Conservation (phyloP, 2,888 invertebrate species). For the Hybos culiciformis region DNA sequence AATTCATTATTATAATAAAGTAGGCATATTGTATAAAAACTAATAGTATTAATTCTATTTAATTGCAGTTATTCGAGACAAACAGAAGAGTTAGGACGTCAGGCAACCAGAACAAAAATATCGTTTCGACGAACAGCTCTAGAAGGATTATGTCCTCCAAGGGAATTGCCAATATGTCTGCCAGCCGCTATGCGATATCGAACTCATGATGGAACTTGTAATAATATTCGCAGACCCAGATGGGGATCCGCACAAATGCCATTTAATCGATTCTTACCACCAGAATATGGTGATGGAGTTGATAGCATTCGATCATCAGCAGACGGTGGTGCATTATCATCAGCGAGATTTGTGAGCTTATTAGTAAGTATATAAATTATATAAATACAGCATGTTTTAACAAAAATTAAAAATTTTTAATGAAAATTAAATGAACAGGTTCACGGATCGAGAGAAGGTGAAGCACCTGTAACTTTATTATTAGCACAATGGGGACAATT, state of each 20-base stretch:
- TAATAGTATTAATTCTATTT: slow-evolving; percentile 2
- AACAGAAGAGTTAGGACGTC: slow-evolving; percentile 27
- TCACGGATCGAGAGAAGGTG: slow-evolving; percentile 49
- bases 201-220: slow-evolving; percentile 80
- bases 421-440: too few relatives aligned
- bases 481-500: slow-evolving; percentile 89
- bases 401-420: too few relatives aligned
- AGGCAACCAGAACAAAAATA: slow-evolving; percentile 29
- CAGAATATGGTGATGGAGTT: slow-evolving; percentile 68
- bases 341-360: slow-evolving; percentile 60
- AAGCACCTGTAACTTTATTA: slow-evolving; percentile 58
- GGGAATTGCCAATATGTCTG: slow-evolving; percentile 53
- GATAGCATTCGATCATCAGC: slow-evolving; percentile 39
- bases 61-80: slow-evolving; percentile 28
- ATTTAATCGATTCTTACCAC: slow-evolving; percentile 65
- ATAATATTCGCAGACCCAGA: slow-evolving; percentile 60
- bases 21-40: slow-evolving; percentile 2
- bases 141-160: slow-evolving; percentile 46
- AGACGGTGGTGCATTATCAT: slow-evolving; percentile 51
- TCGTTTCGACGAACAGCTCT: slow-evolving; percentile 32
- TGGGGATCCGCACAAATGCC: slow-evolving; percentile 75
- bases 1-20: neutral
- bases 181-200: slow-evolving; percentile 60
- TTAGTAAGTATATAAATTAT: too few relatives aligned
- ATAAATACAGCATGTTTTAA: too few relatives aligned